Conservation (phyloP, 2,113 vertebrate species). For the Talpa occidentalis region DNA sequence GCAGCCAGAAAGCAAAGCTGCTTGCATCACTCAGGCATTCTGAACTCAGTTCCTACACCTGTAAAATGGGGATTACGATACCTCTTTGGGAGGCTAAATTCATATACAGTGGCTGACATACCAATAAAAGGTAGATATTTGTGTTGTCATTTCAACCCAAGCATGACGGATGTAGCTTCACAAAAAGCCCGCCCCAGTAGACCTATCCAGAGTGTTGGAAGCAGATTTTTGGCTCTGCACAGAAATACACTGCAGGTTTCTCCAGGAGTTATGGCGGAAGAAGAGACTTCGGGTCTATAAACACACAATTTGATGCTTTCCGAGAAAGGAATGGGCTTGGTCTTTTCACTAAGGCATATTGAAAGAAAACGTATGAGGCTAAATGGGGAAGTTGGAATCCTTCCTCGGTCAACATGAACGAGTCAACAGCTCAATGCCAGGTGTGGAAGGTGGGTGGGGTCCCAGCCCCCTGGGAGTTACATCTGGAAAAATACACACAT, state of each 20-base stretch:
- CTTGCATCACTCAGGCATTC: no score
- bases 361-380: neutral
- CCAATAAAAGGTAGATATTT: neutral
- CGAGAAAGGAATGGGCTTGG: neutral
- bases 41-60: neutral
- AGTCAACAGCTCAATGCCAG: neutral
- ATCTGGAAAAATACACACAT: neutral
- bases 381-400: neutral
- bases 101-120: neutral
- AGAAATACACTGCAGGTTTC: neutral
- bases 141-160: neutral
- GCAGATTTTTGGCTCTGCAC: slow-evolving; percentile 30
- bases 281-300: neutral
- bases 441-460: neutral
- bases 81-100: neutral
- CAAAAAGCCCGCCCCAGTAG: neutral
- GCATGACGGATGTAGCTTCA: neutral
- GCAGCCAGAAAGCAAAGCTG: neutral
- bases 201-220: neutral
- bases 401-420: neutral
- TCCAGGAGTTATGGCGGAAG: neutral
- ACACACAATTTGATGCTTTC: neutral
- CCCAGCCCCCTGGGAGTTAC: neutral
- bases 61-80: neutral
- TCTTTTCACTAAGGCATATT: neutral